Percentiles rank a stretch among this genome's conserved stretches.
Evolutionary conservation across 2,797 vertebrate species (phyloP).

Genomic region (Cyprinella venusta): DNA sequence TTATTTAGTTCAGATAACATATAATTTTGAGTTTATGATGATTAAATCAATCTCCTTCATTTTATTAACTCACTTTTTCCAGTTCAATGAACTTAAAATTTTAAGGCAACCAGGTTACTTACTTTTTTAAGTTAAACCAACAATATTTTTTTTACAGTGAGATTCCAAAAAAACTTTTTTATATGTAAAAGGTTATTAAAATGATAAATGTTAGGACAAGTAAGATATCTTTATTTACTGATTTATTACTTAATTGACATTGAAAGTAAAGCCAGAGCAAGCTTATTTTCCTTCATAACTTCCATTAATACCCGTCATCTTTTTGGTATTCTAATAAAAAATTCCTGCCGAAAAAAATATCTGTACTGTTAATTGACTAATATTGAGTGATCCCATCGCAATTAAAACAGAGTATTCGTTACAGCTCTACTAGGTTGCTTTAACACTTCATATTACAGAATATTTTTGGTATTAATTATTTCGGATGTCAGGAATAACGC

Average conservation of each 20-base stretch:
- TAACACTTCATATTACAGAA: neutral
- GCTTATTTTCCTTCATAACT: neutral
- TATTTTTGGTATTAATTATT: neutral
- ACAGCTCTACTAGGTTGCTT: neutral
- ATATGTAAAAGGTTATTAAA: neutral
- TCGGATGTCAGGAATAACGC: neutral
- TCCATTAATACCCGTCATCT: neutral
- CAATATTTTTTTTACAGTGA: too few relatives aligned
- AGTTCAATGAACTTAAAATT: too few relatives aligned
- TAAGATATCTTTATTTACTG: neutral
- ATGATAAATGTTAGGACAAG: neutral
- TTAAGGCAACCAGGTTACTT: too few relatives aligned
- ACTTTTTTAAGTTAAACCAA: too few relatives aligned
- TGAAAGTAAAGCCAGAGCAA: neutral
- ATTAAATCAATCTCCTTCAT: too few relatives aligned
- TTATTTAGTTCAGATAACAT: too few relatives aligned
- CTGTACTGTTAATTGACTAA: neutral
- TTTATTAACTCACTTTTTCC: too few relatives aligned
- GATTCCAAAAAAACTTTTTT: too few relatives aligned
- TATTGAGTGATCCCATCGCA: neutral
- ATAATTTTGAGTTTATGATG: too few relatives aligned
- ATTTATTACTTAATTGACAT: neutral
- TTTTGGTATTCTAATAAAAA: neutral
- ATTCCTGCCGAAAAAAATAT: neutral
- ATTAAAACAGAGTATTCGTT: neutral